Evolutionary conservation across 1,140 invertebrate species (phyloP).

Genomic region (Sinella curviseta): DNA sequence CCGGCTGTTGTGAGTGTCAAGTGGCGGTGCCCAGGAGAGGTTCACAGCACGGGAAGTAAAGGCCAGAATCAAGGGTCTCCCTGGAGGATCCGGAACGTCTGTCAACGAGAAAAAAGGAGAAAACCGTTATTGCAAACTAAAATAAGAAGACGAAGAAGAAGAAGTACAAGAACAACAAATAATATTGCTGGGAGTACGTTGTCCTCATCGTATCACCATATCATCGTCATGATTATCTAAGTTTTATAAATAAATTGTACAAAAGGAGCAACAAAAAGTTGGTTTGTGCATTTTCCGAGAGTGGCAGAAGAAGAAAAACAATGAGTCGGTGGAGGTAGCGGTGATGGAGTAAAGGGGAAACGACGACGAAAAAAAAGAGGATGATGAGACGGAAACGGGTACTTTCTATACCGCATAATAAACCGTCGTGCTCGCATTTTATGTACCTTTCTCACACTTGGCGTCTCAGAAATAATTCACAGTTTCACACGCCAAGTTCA

Average conservation of each 20-base stretch:
- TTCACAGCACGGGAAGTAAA: constrained; percentile 73
- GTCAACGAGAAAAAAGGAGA: constrained; percentile 54
- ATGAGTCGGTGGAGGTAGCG: no score
- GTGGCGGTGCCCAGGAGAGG: constrained; percentile 72
- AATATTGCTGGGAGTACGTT: neutral
- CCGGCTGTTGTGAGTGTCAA: constrained; percentile 68
- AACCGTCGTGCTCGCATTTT: no score
- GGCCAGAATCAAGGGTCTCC: constrained; percentile 68
- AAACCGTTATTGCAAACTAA: constrained; percentile 8
- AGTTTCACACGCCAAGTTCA: constrained; percentile 11
- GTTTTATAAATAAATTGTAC: no score
- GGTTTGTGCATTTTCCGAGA: no score
- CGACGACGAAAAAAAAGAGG: no score
- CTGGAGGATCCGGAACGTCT: constrained; percentile 66
- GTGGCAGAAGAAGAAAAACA: no score
- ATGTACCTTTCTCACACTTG: no score
- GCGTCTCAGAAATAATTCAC: constrained; percentile 11
- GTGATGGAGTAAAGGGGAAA: no score
- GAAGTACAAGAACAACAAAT: neutral
- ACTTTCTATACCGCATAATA: no score
- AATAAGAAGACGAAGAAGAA: neutral
- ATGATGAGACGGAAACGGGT: no score
- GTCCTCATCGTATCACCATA: neutral
- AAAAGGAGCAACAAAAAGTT: no score
- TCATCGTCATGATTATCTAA: no score